Evolutionary conservation across 2,797 vertebrate genomes (phyloP), one percentile per base, ranked within the genome.

Genomic region (Mus minutoides): DNA sequence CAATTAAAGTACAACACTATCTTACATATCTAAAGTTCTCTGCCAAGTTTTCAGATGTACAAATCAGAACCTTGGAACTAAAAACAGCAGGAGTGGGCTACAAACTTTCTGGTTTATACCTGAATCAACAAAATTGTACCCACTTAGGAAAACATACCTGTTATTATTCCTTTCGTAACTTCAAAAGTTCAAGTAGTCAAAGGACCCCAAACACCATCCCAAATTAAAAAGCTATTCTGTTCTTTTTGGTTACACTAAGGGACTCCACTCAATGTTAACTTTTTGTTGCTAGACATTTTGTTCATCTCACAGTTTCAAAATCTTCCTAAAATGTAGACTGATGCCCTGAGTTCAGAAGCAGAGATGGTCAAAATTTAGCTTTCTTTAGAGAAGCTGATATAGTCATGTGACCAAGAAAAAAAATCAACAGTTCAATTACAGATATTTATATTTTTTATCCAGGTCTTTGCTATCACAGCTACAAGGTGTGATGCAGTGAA

Each of bases 401-500:
- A 31, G 37, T 87, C 78, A 92, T 93, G 82, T 77, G 94, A 97
- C 90, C 40, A 96, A 88, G 88, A 95, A 88, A 97, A 54, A 31
- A 40, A 96, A 94, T 95, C 94, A 95, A 97, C 91, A 96, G 64
- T 94, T 96, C 58, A 92, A 0, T 94, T 71, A 87, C 89, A 95
- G 90, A 92, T 94, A 69, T 96, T 97, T 96, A 94, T 71, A 91
- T 90, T 80, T 43, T 24, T 24, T 88, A 75, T 86, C 58, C 73
- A 91, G 60, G 86, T 92, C 89, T 90, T 87, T 95, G 52, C 84
- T 90, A 37, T 40, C 91, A 95, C 0, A 4, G 79, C 75, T 46
- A 87, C 71, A 91, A 94, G 43, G 34, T 92, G 52, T 11, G 22
- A 62, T 37, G 52, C 43, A 85, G n/a, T 94, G 64, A 64, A 37